Evolutionary conservation across 2,797 vertebrate genomes (phyloP).

Genomic region (Clarias fuscus): DNA sequence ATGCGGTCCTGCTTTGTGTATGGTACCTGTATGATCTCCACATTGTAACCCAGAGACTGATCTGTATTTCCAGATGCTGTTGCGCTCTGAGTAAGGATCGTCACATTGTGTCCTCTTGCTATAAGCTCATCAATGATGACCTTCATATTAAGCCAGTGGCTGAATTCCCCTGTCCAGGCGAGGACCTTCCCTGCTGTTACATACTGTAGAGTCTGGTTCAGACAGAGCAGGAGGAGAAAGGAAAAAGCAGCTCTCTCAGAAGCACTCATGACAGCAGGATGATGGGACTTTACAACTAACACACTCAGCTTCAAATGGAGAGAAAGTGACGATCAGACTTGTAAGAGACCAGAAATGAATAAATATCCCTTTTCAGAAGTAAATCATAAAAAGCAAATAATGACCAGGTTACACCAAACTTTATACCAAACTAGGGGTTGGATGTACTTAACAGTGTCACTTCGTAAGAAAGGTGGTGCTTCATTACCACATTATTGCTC

Average conservation of each 20-base stretch:
- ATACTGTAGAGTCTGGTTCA: constrained; percentile 18
- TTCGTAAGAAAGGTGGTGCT: too few species aligned
- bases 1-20: too few species aligned
- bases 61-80: too few species aligned
- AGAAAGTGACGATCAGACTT: not conserved
- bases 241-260: constrained; percentile 2
- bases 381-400: not conserved
- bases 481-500: not conserved
- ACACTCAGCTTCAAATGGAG: not conserved
- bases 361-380: not conserved
- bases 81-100: too few species aligned
- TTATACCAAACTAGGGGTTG: not conserved
- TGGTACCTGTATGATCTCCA: too few species aligned
- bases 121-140: too few species aligned
- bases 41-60: too few species aligned
- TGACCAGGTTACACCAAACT: not conserved
- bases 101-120: too few species aligned
- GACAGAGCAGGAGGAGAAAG: constrained; percentile 25
- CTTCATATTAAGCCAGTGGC: too few species aligned
- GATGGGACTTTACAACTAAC: not conserved
- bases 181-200: constrained; percentile 42
- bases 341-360: not conserved
- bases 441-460: not conserved
- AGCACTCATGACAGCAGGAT: constrained; percentile 16
- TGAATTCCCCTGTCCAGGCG: too few species aligned